Evolutionary conservation across 2,113 vertebrate genomes (phyloP), one percentile per base, ranked within the genome.

Genomic region (Eublepharis macularius): DNA sequence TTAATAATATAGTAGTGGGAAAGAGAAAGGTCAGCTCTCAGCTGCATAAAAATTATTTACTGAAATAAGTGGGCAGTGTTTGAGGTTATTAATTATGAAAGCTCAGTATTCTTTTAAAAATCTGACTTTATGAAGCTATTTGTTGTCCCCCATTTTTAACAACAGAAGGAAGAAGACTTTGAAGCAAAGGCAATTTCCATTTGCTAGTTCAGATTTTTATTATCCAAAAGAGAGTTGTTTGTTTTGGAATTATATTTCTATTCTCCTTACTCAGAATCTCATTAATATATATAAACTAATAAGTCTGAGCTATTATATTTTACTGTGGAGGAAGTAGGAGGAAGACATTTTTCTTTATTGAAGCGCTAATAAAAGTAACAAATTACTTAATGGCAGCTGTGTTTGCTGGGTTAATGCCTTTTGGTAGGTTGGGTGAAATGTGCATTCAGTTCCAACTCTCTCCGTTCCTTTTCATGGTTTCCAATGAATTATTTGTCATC

Each of bases 41-140:
- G 54, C 69, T 88, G 76, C 85, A 90, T 85, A 90, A 63, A 91
- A 91, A 84, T 85, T 90, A 85, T 94, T 91, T 91, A 84, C 70
- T 83, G 84, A 93, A 93, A 92, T 86, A 93, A 91, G 83, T 54
- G 88, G 87, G 78, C 10, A 87, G 45, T 57, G 82, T 36, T 76
- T 81, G 87, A 39, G 9, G 76, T 90, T 92, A 91, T 87, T 94
- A 92, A 92, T 93, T 92, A 86, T 41, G 29, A 91, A 91, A 89
- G 4, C 2, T 24, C 6, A 19, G 60, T 78, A 84, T 87, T 87
- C 63, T 21, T 21, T 6, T 24, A 57, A 24, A 60, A 60, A 60
- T 29, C 82, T 68, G 63, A 0, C 74, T 87, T 91, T 63, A 91
- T 80, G 43, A 85, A 88, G 39, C 63, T 84, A 34, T 78, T 89